A percentile compares a stretch with the other conserved stretches of the same genome.
These are phyloP conservation scores for Arnoldichthys spilopterus DNA, from an alignment of 2,797 vertebrate species.

Conservation along the genomic window DNA sequence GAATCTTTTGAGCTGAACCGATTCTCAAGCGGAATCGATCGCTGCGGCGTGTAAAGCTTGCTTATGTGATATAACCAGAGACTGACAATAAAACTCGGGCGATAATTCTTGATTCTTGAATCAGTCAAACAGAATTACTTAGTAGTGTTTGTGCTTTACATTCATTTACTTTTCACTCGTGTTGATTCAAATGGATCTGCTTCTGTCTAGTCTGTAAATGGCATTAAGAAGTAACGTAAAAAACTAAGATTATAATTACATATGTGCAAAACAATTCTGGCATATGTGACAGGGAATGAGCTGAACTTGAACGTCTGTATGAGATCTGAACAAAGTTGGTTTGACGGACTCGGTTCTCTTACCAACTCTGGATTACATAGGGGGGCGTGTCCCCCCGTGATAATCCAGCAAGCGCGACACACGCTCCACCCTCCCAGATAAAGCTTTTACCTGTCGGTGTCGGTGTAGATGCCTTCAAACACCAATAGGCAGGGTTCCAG, in stretches of 20 bases:
- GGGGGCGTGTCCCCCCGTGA: neutral
- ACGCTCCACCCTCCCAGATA: neutral
- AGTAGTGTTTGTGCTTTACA: too few species aligned
- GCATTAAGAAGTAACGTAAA: too few species aligned
- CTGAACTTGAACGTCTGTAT: too few species aligned
- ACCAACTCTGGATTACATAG: neutral
- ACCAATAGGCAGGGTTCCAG: neutral
- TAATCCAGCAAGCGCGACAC: slow-evolving; percentile 3
- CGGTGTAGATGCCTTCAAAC: neutral
- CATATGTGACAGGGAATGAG: too few species aligned
- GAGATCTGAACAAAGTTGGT: neutral
- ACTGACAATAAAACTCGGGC: neutral
- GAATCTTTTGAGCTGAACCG: neutral
- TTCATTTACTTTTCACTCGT: too few species aligned
- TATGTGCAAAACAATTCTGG: too few species aligned
- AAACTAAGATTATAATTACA: too few species aligned
- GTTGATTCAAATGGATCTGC: too few species aligned
- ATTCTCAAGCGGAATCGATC: neutral
- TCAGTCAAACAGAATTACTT: too few species aligned
- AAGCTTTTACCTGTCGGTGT: slow-evolving; percentile 1
- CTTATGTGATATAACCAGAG: neutral
- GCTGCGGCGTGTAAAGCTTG: neutral
- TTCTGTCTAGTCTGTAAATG: too few species aligned
- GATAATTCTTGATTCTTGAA: too few species aligned
- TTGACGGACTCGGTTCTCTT: neutral